Conservation (phyloP, 2,113 vertebrate genomes). For the Chamaetylas fuelleborni region DNA sequence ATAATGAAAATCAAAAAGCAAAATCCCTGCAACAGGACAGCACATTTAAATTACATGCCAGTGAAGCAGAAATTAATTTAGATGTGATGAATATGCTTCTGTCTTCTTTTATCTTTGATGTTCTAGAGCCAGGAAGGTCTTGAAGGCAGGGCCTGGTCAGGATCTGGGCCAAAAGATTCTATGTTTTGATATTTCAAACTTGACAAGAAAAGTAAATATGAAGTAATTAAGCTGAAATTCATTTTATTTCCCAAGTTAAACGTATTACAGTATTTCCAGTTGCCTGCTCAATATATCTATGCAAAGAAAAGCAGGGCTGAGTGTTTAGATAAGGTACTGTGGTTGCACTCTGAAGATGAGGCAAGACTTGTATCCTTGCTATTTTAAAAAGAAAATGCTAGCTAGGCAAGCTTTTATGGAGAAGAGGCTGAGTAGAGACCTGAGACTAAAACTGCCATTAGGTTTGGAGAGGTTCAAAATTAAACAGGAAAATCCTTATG, state of each 20-base stretch:
- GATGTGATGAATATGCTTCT: not conserved
- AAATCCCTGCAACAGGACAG: not conserved
- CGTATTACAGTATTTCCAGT: not conserved
- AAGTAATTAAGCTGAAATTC: not conserved
- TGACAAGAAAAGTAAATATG: not conserved
- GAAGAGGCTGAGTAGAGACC: not conserved
- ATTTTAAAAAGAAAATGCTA: not conserved
- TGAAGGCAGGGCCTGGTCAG: not conserved
- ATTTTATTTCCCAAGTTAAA: not conserved
- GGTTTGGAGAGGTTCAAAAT: not conserved
- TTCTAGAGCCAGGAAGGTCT: not conserved
- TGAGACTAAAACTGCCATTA: not conserved
- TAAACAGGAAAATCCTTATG: not conserved
- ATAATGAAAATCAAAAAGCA: not conserved
- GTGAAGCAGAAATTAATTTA: not conserved
- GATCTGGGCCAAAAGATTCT: not conserved
- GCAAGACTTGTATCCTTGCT: not conserved
- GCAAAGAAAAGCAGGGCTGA: not conserved
- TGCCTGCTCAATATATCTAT: not conserved
- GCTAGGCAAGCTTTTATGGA: not conserved
- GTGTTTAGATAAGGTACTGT: not conserved
- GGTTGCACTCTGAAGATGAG: not conserved
- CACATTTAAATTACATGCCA: not conserved
- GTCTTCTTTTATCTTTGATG: not conserved
- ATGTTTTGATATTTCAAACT: not conserved